Base-by-base conservation (phyloP, 2,888 invertebrate species). In the Cryptus armator region DNA sequence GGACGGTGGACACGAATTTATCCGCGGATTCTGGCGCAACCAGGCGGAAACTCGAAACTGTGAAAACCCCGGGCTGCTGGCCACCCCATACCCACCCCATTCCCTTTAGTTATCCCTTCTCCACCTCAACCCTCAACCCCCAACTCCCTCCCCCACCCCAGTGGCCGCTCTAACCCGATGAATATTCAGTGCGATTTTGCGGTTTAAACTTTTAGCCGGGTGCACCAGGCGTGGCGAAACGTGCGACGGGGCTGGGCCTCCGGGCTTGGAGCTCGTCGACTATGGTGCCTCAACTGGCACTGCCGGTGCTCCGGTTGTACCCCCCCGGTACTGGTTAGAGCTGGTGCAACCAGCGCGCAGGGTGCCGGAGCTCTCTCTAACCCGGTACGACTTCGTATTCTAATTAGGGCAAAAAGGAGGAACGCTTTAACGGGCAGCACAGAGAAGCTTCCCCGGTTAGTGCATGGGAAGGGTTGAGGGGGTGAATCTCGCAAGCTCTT, bases 151-250 rank as follows among this genome's bases (percentile, higher is more conserved):
- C 32, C 16, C 43, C 48, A 44, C 29, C n/a, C 70, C 79, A 32
- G 16, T 78, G 75, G 51, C 91, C 91, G 90, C 79, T 91, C 92
- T 92, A 91, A 91, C 91, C 86, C 92, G 92, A 93, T 93, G 93
- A 93, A 93, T 93, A 93, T 93, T 93, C 93, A 93, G 90, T 88
- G 88, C 91, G 92, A 93, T 93, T 93, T 93, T 92, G 92, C 89
- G 90, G 91, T 88, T 88, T 85, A 92, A 93, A 93, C 90, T 93
- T 93, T 92, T 88, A 87, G 86, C 86, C 81, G 78, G 87, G 84
- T 85, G 77, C 85, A 82, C 78, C 78, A 78, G 84, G 78, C 81
- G 81, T 81, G 78, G 84, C 82, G 79, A 85, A 85, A 85, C 79
- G 85, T 85, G 82, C 85, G 82, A 82, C 85, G 82, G 29, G 51